phyloP scores from a whole-genome alignment of 1,140 invertebrate genomes.

The Harpegnathos saltator region DNA sequence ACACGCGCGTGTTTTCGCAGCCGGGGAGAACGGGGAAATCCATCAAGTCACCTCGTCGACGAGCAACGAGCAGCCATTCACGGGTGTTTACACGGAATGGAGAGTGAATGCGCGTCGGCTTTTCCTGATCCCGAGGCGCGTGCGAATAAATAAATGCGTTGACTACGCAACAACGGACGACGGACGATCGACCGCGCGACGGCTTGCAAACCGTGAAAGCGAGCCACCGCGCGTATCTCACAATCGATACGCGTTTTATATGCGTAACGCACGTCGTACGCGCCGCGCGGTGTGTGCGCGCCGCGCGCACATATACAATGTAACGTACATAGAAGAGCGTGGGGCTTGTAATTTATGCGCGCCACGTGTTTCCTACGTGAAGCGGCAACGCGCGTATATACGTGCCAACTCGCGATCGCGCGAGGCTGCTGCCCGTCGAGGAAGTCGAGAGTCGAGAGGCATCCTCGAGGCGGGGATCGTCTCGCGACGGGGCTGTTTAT shows the following conservation, averaged over 20 bases:
- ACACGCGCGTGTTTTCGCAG: too few relatives aligned
- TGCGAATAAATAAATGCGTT: not conserved
- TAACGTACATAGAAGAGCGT: not conserved
- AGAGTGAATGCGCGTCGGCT: too few relatives aligned
- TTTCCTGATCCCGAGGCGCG: not conserved
- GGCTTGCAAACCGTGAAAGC: not conserved
- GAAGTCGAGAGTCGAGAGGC: not conserved
- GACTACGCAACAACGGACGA: not conserved
- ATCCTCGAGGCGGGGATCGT: not conserved
- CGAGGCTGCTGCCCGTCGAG: not conserved
- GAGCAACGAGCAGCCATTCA: too few relatives aligned
- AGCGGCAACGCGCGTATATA: slow-evolving; percentile 3
- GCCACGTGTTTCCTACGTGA: not conserved
- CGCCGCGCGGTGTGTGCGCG: not conserved
- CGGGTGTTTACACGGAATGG: too few relatives aligned
- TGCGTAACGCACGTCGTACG: not conserved
- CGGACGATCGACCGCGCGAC: not conserved
- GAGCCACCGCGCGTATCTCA: not conserved
- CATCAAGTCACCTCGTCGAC: too few relatives aligned
- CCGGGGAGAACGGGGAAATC: too few relatives aligned
- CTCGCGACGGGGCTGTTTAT: too few relatives aligned
- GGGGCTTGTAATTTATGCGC: not conserved
- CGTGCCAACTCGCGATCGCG: slow-evolving; percentile 7
- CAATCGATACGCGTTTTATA: not conserved
- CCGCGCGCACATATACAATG: not conserved